These are phyloP conservation scores for Oxyruncus cristatus DNA, from an alignment of 2,113 vertebrate species.

Conservation along the genomic window DNA sequence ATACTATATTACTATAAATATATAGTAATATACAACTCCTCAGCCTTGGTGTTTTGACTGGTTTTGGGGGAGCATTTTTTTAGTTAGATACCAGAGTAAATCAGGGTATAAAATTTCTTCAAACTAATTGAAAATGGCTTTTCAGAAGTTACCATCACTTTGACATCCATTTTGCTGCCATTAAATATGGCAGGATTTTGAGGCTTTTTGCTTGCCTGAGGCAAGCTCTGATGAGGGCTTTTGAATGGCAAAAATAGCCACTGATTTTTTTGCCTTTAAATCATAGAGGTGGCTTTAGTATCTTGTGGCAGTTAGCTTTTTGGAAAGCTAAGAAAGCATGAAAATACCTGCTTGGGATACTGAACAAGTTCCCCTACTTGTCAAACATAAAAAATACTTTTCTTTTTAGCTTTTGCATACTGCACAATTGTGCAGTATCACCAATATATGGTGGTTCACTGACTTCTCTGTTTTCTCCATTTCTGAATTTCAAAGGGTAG, in stretches of 20 bases:
- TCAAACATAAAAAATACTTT: neutral
- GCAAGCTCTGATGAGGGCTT: neutral
- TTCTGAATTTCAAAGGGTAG: neutral
- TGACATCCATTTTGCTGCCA: neutral
- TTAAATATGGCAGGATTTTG: neutral
- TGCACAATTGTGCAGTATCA: neutral
- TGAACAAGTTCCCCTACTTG: neutral
- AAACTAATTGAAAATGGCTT: neutral
- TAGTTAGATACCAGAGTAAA: neutral
- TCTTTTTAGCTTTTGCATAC: neutral
- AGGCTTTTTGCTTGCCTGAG: neutral
- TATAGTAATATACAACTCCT: neutral
- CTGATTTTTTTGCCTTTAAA: neutral
- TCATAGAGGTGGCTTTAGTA: neutral
- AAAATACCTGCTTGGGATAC: neutral
- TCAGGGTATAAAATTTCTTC: neutral
- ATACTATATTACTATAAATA: no score
- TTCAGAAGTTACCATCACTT: neutral
- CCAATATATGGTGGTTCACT: neutral
- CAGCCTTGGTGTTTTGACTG: neutral
- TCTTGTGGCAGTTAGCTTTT: neutral
- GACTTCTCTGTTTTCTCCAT: neutral
- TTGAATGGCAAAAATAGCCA: neutral
- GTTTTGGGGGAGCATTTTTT: neutral
- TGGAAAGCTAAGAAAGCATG: neutral